Percentiles rank a stretch among this genome's conserved stretches.
These are phyloP conservation scores for Rhynchophorus ferrugineus DNA, from an alignment of 1,140 invertebrate genomes.

Conservation along the genomic window DNA sequence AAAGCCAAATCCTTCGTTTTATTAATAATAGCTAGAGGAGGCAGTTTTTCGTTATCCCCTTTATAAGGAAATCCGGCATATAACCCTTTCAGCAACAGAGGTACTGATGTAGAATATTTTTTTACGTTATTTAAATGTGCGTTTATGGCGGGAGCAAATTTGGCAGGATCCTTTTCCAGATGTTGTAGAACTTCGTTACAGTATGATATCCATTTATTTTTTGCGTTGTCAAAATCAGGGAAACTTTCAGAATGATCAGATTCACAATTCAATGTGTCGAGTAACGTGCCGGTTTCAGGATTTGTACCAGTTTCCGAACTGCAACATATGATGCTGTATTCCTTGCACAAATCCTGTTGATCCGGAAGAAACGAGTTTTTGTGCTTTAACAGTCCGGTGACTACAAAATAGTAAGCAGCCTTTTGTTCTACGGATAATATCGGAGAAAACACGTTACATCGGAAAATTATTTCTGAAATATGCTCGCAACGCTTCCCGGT, in stretches of 20 bases:
- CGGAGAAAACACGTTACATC: conserved; percentile 3
- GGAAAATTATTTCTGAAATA: neutral
- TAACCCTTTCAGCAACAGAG: conserved; percentile 8
- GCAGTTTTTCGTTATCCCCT: conserved; percentile 1
- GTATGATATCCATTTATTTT: conserved; percentile 11
- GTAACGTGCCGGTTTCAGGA: neutral
- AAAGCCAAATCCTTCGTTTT: neutral
- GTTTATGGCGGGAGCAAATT: conserved; percentile 9
- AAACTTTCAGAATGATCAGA: neutral
- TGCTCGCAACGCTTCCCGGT: conserved; percentile 9
- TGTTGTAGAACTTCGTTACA: conserved; percentile 5
- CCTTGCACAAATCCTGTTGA: neutral
- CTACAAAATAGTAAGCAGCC: conserved; percentile 4
- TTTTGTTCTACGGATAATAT: conserved; percentile 4
- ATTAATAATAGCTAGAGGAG: conserved; percentile 8
- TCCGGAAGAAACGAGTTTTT: conserved; percentile 9
- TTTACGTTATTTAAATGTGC: conserved; percentile 9
- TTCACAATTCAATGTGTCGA: neutral
- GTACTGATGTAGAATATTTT: conserved; percentile 7
- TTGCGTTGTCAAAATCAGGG: conserved; percentile 1
- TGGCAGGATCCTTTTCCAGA: conserved; percentile 12
- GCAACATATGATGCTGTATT: neutral
- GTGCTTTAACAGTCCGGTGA: conserved; percentile 2
- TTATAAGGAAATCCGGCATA: conserved; percentile 12
- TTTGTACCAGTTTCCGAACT: neutral